Evolutionary conservation across 2,797 vertebrate genomes (phyloP).

Genomic region (Enteromius radiatus): DNA sequence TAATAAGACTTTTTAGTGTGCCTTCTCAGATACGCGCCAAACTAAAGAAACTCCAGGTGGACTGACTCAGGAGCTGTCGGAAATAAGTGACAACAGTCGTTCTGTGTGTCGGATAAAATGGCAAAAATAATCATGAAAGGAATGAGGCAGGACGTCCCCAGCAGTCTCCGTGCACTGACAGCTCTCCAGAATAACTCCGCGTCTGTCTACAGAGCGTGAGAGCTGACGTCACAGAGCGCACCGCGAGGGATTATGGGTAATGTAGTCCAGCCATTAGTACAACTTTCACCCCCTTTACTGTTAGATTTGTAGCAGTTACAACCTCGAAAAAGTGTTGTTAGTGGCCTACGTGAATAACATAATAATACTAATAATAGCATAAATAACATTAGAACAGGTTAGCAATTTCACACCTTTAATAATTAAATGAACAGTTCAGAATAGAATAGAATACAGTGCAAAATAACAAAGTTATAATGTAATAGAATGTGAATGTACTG

Average conservation of each 20-base stretch:
- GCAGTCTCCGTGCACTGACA: slow-evolving; percentile 25
- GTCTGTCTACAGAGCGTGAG: not conserved
- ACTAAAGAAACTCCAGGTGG: slow-evolving; percentile 21
- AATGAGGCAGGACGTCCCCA: not conserved
- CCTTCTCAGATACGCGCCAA: slow-evolving; percentile 16
- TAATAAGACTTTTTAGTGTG: slow-evolving; percentile 14
- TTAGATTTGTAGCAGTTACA: not conserved
- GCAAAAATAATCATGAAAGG: not conserved
- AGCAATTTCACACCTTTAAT: not conserved
- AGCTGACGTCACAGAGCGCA: not conserved
- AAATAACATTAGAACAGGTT: not conserved
- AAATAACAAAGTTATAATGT: not conserved
- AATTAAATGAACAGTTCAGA: not conserved
- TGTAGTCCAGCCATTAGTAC: not conserved
- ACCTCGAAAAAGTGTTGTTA: not conserved
- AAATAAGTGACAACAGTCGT: not conserved
- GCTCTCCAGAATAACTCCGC: slow-evolving; percentile 13
- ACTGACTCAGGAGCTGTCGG: not conserved
- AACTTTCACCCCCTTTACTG: not conserved
- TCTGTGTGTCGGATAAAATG: not conserved
- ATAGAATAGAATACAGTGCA: not conserved
- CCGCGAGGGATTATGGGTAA: slow-evolving; percentile 8
- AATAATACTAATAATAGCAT: not conserved
- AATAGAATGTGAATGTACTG: not conserved
- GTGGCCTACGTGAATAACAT: not conserved